Percentiles rank a stretch among this genome's conserved stretches.
These are phyloP conservation scores for Avahi laniger DNA, from an alignment of 2,797 vertebrate genomes.

Conservation along the genomic window DNA sequence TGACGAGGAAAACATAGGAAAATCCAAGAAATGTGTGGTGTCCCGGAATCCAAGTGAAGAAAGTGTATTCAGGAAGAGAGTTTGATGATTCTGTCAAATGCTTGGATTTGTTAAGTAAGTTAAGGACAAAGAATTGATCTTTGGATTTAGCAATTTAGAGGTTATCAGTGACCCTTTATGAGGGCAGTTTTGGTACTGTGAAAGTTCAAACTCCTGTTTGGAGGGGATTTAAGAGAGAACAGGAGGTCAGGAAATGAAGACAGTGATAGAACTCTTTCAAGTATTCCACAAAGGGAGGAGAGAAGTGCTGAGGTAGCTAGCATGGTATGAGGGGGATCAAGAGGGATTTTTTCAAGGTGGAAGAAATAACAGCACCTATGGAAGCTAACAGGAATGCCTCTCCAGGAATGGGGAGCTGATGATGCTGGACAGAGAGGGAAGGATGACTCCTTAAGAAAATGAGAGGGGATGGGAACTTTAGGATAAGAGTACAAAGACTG, in stretches of 20 bases:
- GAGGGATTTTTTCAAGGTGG: background rate
- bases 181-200: background rate
- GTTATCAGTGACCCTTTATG: conserved; percentile 21
- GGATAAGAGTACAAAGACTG: background rate
- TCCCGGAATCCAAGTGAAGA: background rate
- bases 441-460: background rate
- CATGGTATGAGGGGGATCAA: background rate
- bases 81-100: background rate
- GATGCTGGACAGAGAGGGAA: background rate
- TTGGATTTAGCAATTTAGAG: background rate
- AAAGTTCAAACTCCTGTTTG: conserved; percentile 43
- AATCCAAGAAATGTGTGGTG: background rate
- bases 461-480: background rate
- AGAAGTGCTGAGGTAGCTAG: background rate
- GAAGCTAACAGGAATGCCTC: background rate
- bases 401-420: background rate
- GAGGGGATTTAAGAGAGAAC: background rate
- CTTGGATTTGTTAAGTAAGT: background rate
- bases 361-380: background rate
- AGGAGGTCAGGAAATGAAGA: background rate
- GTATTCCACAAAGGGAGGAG: background rate
- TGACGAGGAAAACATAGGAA: background rate
- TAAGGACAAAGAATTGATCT: conserved; percentile 1
- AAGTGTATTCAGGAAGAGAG: background rate
- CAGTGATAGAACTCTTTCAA: background rate